These are phyloP conservation scores for Physocephala rufipes DNA, from an alignment of 2,888 invertebrate genomes.

Conservation along the genomic window DNA sequence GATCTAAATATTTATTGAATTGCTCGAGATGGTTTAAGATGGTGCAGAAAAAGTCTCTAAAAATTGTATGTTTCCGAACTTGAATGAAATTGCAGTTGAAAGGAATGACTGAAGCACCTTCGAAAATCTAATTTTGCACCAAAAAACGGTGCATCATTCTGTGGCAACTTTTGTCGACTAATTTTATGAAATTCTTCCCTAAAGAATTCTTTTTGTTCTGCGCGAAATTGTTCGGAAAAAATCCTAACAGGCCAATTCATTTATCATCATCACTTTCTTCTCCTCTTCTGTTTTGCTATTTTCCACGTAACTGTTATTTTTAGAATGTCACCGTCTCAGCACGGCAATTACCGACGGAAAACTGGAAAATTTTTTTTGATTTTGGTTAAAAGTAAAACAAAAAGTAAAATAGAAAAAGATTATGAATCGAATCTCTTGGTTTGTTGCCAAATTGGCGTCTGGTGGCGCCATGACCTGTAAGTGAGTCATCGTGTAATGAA, in stretches of 20 bases:
- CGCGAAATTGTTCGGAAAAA: neutral
- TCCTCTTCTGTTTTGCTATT: neutral
- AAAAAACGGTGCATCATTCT: neutral
- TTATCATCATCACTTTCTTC: too few species aligned
- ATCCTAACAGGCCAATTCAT: too few species aligned
- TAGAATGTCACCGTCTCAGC: too few species aligned
- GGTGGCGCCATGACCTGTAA: conserved; percentile 47
- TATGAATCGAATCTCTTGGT: too few species aligned
- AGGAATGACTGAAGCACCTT: too few species aligned
- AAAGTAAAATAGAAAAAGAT: conserved; percentile 47
- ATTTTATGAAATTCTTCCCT: neutral
- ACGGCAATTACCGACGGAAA: neutral
- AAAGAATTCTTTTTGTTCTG: neutral
- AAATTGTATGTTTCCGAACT: too few species aligned
- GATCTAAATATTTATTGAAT: too few species aligned
- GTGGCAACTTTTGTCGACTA: neutral
- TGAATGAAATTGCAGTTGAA: too few species aligned
- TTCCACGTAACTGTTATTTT: neutral
- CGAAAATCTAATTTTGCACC: too few species aligned
- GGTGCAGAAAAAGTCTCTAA: too few species aligned
- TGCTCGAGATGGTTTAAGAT: too few species aligned
- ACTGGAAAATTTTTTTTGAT: neutral
- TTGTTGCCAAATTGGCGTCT: conserved; percentile 29
- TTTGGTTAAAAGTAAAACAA: conserved; percentile 25
- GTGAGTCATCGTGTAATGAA: conserved; percentile 45